Percentiles rank a stretch among this genome's conserved stretches.
phyloP scores from a whole-genome alignment of 2,888 invertebrate species.

The Coleophora deauratella region DNA sequence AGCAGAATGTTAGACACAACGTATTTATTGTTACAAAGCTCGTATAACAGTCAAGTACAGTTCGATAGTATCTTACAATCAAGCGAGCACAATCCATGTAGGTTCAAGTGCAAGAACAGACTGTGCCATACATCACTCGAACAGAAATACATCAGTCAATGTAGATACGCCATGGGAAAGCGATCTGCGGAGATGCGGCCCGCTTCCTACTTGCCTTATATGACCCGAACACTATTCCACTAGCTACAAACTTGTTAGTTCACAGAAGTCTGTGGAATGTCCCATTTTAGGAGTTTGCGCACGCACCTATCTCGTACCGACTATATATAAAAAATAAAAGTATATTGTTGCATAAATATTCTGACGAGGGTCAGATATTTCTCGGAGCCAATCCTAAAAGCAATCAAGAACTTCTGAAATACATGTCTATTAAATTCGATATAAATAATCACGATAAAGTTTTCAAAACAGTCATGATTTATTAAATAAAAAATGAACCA shows the following conservation, averaged over 20 bases:
- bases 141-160: slow-evolving; percentile 54
- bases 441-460: too few relatives aligned
- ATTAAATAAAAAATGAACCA: too few relatives aligned
- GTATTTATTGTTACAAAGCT: slow-evolving; percentile 3
- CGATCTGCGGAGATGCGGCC: slow-evolving; percentile 23
- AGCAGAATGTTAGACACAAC: not conserved
- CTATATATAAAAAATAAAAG: slow-evolving; percentile 1
- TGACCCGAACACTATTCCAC: slow-evolving; percentile 38
- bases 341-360: too few relatives aligned
- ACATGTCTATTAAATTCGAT: too few relatives aligned
- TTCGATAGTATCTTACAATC: slow-evolving; percentile 30
- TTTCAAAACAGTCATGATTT: too few relatives aligned
- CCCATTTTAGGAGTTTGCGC: slow-evolving; percentile 3
- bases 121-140: slow-evolving; percentile 39
- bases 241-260: slow-evolving; percentile 1
- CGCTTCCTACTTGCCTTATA: slow-evolving; percentile 60
- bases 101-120: slow-evolving; percentile 59
- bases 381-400: too few relatives aligned
- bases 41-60: slow-evolving; percentile 19
- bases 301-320: slow-evolving; percentile 1
- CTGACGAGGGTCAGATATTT: too few relatives aligned
- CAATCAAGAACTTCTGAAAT: too few relatives aligned
- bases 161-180: slow-evolving; percentile 59
- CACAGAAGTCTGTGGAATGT: too few relatives aligned
- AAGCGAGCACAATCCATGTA: slow-evolving; percentile 31